phyloP scores from a whole-genome alignment of 2,113 vertebrate species.

The Dromaius novaehollandiae region DNA sequence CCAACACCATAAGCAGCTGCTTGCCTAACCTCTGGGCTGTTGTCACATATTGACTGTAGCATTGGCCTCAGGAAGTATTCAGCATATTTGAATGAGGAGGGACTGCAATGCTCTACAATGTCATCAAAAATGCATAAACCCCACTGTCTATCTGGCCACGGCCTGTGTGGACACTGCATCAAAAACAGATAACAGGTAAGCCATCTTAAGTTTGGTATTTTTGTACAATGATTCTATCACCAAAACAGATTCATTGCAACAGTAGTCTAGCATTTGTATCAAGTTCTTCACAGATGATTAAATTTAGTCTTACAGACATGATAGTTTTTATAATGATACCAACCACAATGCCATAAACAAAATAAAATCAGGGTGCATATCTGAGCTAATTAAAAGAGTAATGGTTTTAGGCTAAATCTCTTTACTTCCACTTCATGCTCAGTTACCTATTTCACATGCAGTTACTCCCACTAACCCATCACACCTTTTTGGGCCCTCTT shows the following conservation, averaged over 20 bases:
- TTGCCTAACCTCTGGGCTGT: constrained; percentile 93
- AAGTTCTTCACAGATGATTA: not conserved
- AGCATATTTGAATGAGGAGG: constrained; percentile 93
- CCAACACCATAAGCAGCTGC: constrained; percentile 95
- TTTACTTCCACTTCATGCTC: not conserved
- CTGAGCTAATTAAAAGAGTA: not conserved
- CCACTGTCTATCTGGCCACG: constrained; percentile 98
- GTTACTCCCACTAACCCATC: not conserved
- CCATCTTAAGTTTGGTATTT: not conserved
- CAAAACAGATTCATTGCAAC: not conserved
- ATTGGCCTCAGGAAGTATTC: constrained; percentile 93
- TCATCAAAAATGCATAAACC: constrained; percentile 98
- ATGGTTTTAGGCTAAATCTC: not conserved
- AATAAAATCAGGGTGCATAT: not conserved
- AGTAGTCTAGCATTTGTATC: not conserved
- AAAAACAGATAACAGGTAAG: not conserved
- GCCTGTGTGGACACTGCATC: constrained; percentile 90
- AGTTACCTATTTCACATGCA: not conserved
- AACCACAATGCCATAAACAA: not conserved
- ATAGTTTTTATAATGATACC: not conserved
- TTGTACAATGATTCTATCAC: accelerated
- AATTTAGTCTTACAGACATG: not conserved
- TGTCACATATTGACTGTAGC: constrained; percentile 91
- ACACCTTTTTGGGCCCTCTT: not conserved
- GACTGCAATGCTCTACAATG: constrained; percentile 96